These are phyloP conservation scores for Drosophila pandora DNA, from an alignment of 1,140 invertebrate genomes.

Conservation along the genomic window DNA sequence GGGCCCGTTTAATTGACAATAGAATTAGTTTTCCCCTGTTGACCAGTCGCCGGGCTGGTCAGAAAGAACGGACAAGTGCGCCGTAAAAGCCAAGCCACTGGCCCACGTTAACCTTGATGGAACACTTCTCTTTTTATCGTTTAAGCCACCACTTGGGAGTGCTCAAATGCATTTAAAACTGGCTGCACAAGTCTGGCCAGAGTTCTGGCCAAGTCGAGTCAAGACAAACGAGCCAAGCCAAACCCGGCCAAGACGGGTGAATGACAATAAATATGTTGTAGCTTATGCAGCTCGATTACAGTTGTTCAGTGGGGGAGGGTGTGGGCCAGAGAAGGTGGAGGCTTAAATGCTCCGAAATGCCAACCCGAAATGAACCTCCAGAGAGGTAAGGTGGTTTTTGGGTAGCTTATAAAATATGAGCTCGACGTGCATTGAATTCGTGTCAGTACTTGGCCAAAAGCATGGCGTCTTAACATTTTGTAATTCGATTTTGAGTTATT, in stretches of 20 bases:
- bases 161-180: constrained; percentile 62
- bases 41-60: constrained; percentile 18
- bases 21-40: constrained; percentile 27
- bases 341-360: constrained; percentile 65
- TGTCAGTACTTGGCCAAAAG: constrained; percentile 59
- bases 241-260: constrained; percentile 28
- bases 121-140: constrained; percentile 39
- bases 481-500: constrained; percentile 70
- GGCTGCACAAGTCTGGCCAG: constrained; percentile 42
- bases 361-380: constrained; percentile 21
- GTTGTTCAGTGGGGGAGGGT: constrained; percentile 3
- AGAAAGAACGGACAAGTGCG: constrained; percentile 53
- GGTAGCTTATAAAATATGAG: constrained; percentile 59
- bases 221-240: constrained; percentile 18
- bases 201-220: constrained; percentile 43
- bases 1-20: constrained; percentile 39
- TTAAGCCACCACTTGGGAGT: constrained; percentile 11
- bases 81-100: constrained; percentile 60
- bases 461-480: constrained; percentile 56
- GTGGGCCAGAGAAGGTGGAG: background rate
- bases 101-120: constrained; percentile 68
- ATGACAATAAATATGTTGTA: constrained; percentile 60
- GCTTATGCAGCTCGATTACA: constrained; percentile 55
- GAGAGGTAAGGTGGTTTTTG: constrained; percentile 2
- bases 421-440: constrained; percentile 75